Conservation (phyloP, 2,797 vertebrate genomes). For the Fundulus diaphanus region DNA sequence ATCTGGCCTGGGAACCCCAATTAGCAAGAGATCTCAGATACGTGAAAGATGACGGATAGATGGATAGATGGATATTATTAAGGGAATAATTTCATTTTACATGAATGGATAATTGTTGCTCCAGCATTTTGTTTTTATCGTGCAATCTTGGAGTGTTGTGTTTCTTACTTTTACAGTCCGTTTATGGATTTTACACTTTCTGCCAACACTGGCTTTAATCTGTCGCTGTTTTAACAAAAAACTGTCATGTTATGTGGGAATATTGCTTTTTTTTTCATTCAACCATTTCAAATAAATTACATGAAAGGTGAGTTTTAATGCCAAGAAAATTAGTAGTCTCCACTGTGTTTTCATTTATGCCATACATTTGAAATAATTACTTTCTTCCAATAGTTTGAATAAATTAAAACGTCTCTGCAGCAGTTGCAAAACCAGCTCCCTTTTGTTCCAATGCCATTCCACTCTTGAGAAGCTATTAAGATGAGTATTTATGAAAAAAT, state of each 20-base stretch:
- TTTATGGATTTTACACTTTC: not conserved
- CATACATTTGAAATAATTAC: slow-evolving; percentile 1
- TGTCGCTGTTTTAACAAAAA: not conserved
- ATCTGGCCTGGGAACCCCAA: too few species aligned
- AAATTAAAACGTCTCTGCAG: not conserved
- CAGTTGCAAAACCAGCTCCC: not conserved
- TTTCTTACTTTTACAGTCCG: not conserved
- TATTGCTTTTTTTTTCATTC: not conserved
- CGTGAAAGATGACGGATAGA: too few species aligned
- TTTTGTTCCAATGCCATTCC: not conserved
- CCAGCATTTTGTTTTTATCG: slow-evolving; percentile 3
- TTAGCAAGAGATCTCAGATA: too few species aligned
- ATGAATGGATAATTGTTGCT: not conserved
- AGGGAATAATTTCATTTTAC: not conserved
- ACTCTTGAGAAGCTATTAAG: not conserved
- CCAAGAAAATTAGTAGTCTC: not conserved
- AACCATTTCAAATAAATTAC: not conserved
- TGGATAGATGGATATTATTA: too few species aligned
- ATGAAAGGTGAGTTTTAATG: not conserved
- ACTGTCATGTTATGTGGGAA: not conserved
- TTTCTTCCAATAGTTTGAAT: not conserved
- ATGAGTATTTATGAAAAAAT: not conserved
- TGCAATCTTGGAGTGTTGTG: not conserved
- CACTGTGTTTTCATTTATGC: not conserved
- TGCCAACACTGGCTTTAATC: not conserved